A percentile compares a stretch with the other conserved stretches of the same genome.
Evolutionary conservation across 2,888 invertebrate species (phyloP).

Genomic region (Xanthia icteritia): DNA sequence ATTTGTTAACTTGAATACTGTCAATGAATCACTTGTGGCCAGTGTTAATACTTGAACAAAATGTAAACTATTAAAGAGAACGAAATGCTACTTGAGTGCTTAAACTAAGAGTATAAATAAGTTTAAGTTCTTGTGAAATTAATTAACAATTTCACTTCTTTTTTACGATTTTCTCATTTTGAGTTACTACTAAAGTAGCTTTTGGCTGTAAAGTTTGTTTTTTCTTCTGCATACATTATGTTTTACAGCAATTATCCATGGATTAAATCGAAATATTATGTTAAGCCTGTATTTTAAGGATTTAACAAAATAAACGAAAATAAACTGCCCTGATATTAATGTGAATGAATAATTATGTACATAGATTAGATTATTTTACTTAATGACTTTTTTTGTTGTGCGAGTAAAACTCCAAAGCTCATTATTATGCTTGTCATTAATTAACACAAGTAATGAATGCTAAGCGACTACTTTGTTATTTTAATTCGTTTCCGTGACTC

Average conservation of each 20-base stretch:
- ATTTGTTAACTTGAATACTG: no score
- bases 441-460: conserved; percentile 38
- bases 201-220: neutral
- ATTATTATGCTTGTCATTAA: conserved; percentile 36
- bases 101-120: no score
- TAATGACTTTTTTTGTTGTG: conserved; percentile 11
- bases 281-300: neutral
- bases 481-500: conserved; percentile 43
- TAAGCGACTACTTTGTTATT: conserved; percentile 43
- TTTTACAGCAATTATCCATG: neutral
- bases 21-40: no score
- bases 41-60: no score
- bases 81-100: no score
- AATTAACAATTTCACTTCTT: no score
- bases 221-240: neutral
- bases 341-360: neutral
- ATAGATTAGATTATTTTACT: neutral
- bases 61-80: no score
- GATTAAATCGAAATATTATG: neutral
- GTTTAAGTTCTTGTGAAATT: no score
- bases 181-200: neutral
- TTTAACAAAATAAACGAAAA: neutral
- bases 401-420: conserved; percentile 14
- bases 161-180: neutral
- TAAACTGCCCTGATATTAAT: neutral